A percentile compares a stretch with the other conserved stretches of the same genome.
These are phyloP conservation scores for Eristalis tenax DNA, from an alignment of 2,888 invertebrate genomes.

Conservation along the genomic window DNA sequence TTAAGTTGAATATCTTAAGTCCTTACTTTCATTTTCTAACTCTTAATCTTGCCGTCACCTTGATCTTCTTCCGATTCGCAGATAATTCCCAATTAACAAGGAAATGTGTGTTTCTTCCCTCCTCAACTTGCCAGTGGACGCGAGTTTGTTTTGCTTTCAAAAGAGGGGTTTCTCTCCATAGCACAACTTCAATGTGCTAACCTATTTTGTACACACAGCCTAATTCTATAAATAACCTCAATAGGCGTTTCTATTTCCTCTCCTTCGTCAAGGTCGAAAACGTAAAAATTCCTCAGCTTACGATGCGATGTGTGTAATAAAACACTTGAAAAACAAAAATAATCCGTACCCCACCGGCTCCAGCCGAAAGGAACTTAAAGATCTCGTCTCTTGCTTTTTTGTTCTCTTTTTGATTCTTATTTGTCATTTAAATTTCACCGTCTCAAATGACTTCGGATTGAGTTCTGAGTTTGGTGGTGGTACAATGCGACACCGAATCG, in stretches of 20 bases:
- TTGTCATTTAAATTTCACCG: neutral
- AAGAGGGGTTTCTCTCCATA: neutral
- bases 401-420: neutral
- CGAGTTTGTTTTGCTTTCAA: no score
- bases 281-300: constrained; percentile 32
- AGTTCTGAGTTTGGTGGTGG: constrained; percentile 22
- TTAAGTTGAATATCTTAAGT: neutral
- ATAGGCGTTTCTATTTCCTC: constrained; percentile 11
- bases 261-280: constrained; percentile 33
- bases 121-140: no score
- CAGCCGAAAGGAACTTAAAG: neutral
- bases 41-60: no score
- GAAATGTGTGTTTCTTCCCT: neutral
- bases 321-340: constrained; percentile 10
- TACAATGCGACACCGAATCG: constrained; percentile 49
- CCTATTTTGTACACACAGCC: neutral
- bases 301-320: constrained; percentile 22
- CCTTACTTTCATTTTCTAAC: neutral
- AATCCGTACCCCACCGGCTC: neutral
- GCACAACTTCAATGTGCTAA: neutral
- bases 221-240: constrained; percentile 10
- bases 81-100: neutral
- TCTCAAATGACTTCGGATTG: constrained; percentile 19
- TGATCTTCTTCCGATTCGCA: neutral
- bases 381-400: neutral